phyloP scores from a whole-genome alignment of 2,113 vertebrate genomes.

The Perccottus glenii region DNA sequence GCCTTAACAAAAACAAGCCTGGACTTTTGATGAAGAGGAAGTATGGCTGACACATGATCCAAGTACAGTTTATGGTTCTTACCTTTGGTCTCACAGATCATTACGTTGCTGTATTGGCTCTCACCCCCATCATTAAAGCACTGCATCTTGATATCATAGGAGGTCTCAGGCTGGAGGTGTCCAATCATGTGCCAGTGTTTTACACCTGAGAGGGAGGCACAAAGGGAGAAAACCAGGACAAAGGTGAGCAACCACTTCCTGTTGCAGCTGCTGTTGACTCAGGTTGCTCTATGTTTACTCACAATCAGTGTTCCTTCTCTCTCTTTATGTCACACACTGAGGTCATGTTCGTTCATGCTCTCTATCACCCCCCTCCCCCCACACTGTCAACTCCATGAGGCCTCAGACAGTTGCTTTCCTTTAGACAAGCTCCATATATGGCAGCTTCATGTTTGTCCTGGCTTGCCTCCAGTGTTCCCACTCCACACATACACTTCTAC shows the following conservation, averaged over 20 bases:
- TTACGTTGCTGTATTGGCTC: constrained; percentile 96
- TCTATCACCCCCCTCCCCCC: constrained; percentile 10
- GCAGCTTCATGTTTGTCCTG: constrained; percentile 80
- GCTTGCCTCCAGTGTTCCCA: constrained; percentile 70
- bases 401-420: constrained; percentile 73
- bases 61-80: constrained; percentile 29
- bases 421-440: constrained; percentile 79
- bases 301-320: constrained; percentile 5
- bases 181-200: constrained; percentile 93
- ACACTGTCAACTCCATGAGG: constrained; percentile 33
- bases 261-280: constrained; percentile 34
- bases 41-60: constrained; percentile 19
- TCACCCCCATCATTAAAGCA: constrained; percentile 92
- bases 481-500: constrained; percentile 41
- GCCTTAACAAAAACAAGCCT: constrained; percentile 53
- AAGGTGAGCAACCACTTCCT: constrained; percentile 44
- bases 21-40: constrained; percentile 42
- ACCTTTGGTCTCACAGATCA: constrained; percentile 98
- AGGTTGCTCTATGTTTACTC: constrained; percentile 21
- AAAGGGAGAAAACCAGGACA: neutral
- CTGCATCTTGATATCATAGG: constrained; percentile 97
- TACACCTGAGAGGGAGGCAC: constrained; percentile 75
- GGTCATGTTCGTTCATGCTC: constrained; percentile 54
- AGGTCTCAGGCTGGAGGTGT: constrained; percentile 91
- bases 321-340: constrained; percentile 39